Evolutionary conservation across 2,888 invertebrate species (phyloP).

Genomic region (Dioctria rufipes): DNA sequence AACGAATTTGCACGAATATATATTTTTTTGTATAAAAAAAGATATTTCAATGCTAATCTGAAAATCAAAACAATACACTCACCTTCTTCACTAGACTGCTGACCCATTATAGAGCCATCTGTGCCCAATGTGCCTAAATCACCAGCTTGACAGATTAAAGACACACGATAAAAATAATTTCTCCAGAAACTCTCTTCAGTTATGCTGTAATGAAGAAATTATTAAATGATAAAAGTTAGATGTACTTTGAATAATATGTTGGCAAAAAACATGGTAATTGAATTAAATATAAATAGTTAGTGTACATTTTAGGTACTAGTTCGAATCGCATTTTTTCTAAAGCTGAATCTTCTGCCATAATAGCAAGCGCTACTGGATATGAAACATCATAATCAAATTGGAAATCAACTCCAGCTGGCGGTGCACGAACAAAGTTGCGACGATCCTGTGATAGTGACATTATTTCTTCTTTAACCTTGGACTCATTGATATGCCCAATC

Average conservation of each 20-base stretch:
- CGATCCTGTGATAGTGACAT: constrained; percentile 96
- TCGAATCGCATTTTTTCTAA: constrained; percentile 99
- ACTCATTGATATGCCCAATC: constrained; percentile 96
- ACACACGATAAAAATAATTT: constrained; percentile 99
- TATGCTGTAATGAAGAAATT: constrained; percentile 75
- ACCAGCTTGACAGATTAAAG: constrained; percentile 97
- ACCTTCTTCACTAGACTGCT: constrained; percentile 72
- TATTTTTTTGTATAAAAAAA: constrained; percentile 21
- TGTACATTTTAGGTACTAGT: constrained; percentile 97
- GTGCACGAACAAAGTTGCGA: constrained; percentile 97
- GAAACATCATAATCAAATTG: constrained; percentile 94
- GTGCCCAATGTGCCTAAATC: constrained; percentile 75
- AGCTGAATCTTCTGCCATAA: constrained; percentile 95
- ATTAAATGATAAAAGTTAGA: constrained; percentile 56
- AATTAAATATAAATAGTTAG: neutral
- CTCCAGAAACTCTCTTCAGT: constrained; percentile 99
- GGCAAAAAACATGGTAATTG: too few relatives aligned
- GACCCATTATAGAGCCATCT: constrained; percentile 68
- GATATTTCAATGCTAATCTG: neutral
- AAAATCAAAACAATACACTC: constrained; percentile 61
- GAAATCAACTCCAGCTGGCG: constrained; percentile 95
- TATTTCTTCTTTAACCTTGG: constrained; percentile 94
- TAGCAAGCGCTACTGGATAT: constrained; percentile 94
- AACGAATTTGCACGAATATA: constrained; percentile 35
- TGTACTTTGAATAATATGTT: constrained; percentile 2